phyloP scores from a whole-genome alignment of 2,113 vertebrate genomes.

The Pimephales promelas region DNA sequence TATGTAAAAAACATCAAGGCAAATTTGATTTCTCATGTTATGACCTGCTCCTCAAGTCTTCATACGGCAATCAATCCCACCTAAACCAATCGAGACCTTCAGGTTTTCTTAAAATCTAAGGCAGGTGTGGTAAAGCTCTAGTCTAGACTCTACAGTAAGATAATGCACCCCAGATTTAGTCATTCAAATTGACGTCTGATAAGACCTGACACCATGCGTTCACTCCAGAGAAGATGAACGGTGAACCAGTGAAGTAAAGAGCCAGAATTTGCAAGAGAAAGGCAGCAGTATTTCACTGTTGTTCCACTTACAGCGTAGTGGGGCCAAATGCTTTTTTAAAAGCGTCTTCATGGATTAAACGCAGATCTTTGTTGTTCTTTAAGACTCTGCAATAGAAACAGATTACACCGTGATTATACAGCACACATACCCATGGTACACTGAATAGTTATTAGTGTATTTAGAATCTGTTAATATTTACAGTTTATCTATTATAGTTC shows the following conservation, averaged over 20 bases:
- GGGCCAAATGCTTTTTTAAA: constrained; percentile 81
- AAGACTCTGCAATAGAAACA: constrained; percentile 75
- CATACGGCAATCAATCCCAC: neutral
- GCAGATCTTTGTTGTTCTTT: constrained; percentile 82
- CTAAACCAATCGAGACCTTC: neutral
- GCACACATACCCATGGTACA: neutral
- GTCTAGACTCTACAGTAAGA: neutral
- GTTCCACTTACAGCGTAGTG: constrained; percentile 79
- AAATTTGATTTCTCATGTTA: no score
- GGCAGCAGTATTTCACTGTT: neutral
- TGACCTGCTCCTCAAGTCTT: neutral
- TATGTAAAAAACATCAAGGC: no score
- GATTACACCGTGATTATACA: neutral
- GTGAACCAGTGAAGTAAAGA: neutral
- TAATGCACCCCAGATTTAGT: neutral
- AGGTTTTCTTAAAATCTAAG: neutral
- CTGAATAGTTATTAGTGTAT: neutral
- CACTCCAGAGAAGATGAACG: neutral
- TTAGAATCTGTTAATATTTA: constrained; percentile 54
- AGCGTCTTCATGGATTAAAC: constrained; percentile 79
- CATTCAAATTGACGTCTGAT: neutral
- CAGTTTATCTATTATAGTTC: constrained; percentile 84
- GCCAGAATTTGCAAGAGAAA: neutral
- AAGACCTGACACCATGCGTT: neutral
- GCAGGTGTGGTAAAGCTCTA: neutral